Evolutionary conservation across 2,888 invertebrate genomes (phyloP), one percentile per base, ranked within the genome.

Genomic region (Eristalis pertinax): DNA sequence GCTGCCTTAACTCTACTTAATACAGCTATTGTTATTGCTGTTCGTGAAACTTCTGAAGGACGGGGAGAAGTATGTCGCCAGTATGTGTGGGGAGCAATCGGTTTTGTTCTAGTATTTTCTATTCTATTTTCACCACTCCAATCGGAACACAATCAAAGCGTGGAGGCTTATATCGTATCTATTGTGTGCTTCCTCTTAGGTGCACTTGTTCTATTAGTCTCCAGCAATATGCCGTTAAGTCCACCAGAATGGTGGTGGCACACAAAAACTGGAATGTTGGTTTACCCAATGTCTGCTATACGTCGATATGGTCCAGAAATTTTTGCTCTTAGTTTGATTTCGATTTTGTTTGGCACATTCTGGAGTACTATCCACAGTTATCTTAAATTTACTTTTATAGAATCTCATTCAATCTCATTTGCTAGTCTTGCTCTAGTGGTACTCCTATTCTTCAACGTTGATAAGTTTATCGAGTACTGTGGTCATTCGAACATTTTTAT

Each of bases 241-340:
- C 96, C 97, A 1, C 96, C 97, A 0, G 97, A 97, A 92, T 97
- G 97, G 97, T 97, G 96, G 96, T 97, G 97, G 97, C 96, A 97
- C 91, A 97, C 97, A 2, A 94, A 96, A 90, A 96, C 96, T 11
- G 97, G 96, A 56, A 95, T 96, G 93, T 91, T 97, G 78, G 95
- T 97, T 11, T 94, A 96, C 91, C 97, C 97, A n/a, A 96, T 97
- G 96, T 96, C 95, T 88, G 95, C 96, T 7, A 95, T 96, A 68
- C 94, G 96, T 43, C 95, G 96, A 70, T 97, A 96, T 91, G 95
- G 96, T 43, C 95, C 96, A 5, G 97, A 97, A 93, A 96, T 95
- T 10, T 95, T 95, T 1, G 95, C 96, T 0, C 94, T 97, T 1
- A 94, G 96, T 43, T 92, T 96, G 26, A 95, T 97, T 4, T 94